Percentiles rank a stretch among this genome's conserved stretches.
These are phyloP conservation scores for Harpagoxenus sublaevis DNA, from an alignment of 2,888 invertebrate species.

Conservation along the genomic window DNA sequence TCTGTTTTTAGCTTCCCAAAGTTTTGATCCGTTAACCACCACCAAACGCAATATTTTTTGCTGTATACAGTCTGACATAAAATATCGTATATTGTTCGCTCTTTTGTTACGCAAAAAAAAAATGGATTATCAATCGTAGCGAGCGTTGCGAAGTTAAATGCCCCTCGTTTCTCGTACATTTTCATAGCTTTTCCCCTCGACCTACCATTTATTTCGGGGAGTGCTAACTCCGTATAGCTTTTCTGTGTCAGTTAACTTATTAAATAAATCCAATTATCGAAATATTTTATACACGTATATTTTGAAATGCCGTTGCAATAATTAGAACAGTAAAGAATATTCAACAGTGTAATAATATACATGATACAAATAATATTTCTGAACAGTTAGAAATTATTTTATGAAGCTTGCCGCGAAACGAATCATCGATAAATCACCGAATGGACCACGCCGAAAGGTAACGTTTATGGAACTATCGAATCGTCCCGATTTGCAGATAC, in stretches of 20 bases:
- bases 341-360: background rate
- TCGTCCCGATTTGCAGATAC: slow-evolving; percentile 9
- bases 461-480: slow-evolving; percentile 39
- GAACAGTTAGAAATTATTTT: background rate
- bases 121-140: slow-evolving; percentile 20
- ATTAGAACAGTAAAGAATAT: background rate
- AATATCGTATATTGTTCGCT: slow-evolving; percentile 32
- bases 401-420: background rate
- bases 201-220: background rate
- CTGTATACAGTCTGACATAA: slow-evolving; percentile 8
- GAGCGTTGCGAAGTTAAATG: background rate
- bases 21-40: slow-evolving; percentile 39
- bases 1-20: slow-evolving; percentile 41
- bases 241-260: slow-evolving; percentile 16
- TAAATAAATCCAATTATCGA: background rate
- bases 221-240: background rate
- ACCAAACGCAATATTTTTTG: slow-evolving; percentile 39
- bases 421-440: slow-evolving; percentile 11
- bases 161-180: background rate
- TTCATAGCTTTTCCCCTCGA: background rate
- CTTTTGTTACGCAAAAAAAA: slow-evolving; percentile 31
- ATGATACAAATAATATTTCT: background rate
- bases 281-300: background rate
- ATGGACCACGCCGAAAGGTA: background rate
- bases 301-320: background rate